Conservation (phyloP, 2,113 vertebrate genomes). For the Muscicapa adusta region DNA sequence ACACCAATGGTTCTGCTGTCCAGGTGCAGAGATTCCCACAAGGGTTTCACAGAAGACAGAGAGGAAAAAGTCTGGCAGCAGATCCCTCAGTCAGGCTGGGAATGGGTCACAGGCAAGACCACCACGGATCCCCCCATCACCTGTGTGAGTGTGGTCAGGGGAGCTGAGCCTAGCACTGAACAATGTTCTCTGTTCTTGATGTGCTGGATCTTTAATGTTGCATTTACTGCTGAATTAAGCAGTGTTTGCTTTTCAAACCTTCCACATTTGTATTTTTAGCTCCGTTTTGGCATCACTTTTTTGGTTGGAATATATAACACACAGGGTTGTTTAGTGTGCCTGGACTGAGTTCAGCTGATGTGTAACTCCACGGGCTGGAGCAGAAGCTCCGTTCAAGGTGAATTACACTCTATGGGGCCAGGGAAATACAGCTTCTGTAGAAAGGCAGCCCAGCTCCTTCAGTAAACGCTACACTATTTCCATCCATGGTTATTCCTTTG, state of each 20-base stretch:
- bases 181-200: background rate
- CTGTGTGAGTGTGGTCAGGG: background rate
- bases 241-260: slow-evolving; percentile 54
- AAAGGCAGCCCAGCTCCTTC: slow-evolving; percentile 25
- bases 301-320: slow-evolving; percentile 57
- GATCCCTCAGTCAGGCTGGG: background rate
- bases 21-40: background rate
- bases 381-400: slow-evolving; percentile 46
- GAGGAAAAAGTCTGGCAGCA: background rate
- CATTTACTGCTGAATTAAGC: slow-evolving; percentile 3
- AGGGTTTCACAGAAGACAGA: background rate
- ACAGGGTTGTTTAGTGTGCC: slow-evolving; percentile 25
- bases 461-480: slow-evolving; percentile 55
- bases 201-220: background rate
- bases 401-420: slow-evolving; percentile 31
- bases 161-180: fast-evolving
- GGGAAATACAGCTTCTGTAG: slow-evolving; percentile 57
- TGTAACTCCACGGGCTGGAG: slow-evolving; percentile 27
- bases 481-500: slow-evolving; percentile 41
- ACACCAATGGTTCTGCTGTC: background rate
- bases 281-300: slow-evolving; percentile 41
- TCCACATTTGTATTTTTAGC: slow-evolving; percentile 65
- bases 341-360: slow-evolving; percentile 31
- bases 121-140: fast-evolving
- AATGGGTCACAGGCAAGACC: background rate